phyloP scores from a whole-genome alignment of 2,797 vertebrate species.

The Darevskia nairensis region DNA sequence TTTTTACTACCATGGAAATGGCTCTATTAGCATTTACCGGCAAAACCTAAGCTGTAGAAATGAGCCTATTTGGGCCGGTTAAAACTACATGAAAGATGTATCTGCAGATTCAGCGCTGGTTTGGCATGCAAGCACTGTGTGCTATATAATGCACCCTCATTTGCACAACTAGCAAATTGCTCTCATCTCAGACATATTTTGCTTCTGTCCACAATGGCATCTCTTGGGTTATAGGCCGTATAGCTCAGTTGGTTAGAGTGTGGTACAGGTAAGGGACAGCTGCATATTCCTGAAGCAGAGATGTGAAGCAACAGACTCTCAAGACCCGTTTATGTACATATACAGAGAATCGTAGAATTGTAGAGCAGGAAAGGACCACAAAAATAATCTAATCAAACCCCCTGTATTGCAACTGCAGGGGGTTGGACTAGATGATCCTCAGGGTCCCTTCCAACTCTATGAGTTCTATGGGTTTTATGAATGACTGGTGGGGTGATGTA shows the following conservation, averaged over 20 bases:
- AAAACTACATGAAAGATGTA: slow-evolving; percentile 39
- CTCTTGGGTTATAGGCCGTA: too few species aligned
- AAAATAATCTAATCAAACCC: too few species aligned
- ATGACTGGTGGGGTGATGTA: too few species aligned
- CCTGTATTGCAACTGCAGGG: too few species aligned
- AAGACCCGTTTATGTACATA: neutral
- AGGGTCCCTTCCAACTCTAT: too few species aligned
- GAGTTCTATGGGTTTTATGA: too few species aligned
- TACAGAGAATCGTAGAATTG: too few species aligned
- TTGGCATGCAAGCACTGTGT: slow-evolving; percentile 12
- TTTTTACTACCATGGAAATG: neutral
- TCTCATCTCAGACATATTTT: slow-evolving; percentile 27
- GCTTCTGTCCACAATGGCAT: neutral
- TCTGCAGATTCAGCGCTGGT: slow-evolving; percentile 20
- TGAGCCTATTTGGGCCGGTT: neutral
- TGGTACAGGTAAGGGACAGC: too few species aligned
- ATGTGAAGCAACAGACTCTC: neutral
- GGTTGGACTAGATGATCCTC: too few species aligned
- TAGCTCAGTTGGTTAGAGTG: too few species aligned
- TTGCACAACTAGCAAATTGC: neutral
- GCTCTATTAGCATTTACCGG: neutral
- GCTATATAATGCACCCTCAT: slow-evolving; percentile 40
- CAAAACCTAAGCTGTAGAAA: neutral
- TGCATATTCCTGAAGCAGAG: too few species aligned
- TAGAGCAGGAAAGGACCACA: too few species aligned